phyloP scores from a whole-genome alignment of 2,888 invertebrate genomes.

The Tridacna crocea region DNA sequence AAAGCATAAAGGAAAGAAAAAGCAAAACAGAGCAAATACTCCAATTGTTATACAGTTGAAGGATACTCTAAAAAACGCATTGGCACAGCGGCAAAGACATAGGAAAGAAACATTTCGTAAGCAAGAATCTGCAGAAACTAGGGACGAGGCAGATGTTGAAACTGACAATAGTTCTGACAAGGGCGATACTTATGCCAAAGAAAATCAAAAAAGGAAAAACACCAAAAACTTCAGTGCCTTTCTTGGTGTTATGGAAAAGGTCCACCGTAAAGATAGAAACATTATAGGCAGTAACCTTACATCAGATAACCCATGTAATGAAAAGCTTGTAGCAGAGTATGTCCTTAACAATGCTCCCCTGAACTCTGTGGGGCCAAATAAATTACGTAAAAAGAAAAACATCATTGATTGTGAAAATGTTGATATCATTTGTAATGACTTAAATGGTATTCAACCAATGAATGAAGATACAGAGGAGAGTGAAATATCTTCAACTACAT shows the following conservation, averaged over 20 bases:
- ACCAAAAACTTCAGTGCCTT: conserved; percentile 82
- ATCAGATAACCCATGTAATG: conserved; percentile 52
- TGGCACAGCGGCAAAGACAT: conserved; percentile 71
- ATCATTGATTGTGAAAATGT: conserved; percentile 80
- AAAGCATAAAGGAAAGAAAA: conserved; percentile 58
- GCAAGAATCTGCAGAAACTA: conserved; percentile 57
- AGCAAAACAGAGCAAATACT: conserved; percentile 73
- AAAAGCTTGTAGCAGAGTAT: conserved; percentile 69
- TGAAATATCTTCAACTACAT: conserved; percentile 75
- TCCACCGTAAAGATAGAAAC: conserved; percentile 76
- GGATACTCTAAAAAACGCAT: conserved; percentile 75
- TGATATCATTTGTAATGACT: conserved; percentile 82
- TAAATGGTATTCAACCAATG: conserved; percentile 72
- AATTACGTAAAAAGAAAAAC: conserved; percentile 66
- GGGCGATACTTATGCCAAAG: conserved; percentile 45
- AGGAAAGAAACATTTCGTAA: conserved; percentile 60
- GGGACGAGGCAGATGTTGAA: conserved; percentile 52
- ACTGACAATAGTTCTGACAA: conserved; percentile 60
- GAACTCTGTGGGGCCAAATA: conserved; percentile 50
- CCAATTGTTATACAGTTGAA: conserved; percentile 80
- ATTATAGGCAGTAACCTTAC: conserved; percentile 60
- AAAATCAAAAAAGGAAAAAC: conserved; percentile 70
- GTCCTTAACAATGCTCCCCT: conserved; percentile 75
- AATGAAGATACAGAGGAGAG: conserved; percentile 72
- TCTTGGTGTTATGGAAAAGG: conserved; percentile 80